Conservation (phyloP, 2,888 invertebrate species). For the Macrophya alboannulata region DNA sequence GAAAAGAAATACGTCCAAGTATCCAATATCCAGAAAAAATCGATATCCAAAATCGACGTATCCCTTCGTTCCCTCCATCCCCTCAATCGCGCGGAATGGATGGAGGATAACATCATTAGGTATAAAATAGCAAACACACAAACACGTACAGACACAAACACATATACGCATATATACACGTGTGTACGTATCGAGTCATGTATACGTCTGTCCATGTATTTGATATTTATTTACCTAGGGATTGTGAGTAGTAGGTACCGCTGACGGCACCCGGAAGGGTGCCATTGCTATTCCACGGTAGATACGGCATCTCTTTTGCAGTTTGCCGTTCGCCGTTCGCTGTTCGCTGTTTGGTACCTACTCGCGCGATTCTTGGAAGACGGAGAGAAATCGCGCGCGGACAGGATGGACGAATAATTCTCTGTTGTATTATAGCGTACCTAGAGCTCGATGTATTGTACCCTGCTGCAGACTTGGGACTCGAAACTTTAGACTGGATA, state of each 20-base stretch:
- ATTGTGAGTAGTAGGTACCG: constrained; percentile 32
- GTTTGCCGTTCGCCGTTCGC: constrained; percentile 10
- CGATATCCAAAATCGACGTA: not conserved
- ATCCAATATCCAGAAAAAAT: too few species aligned
- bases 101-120: not conserved
- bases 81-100: not conserved
- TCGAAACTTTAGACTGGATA: not conserved
- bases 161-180: not conserved
- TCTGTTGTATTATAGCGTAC: constrained; percentile 32
- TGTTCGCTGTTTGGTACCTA: not conserved
- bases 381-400: constrained; percentile 51
- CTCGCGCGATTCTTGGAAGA: constrained; percentile 45
- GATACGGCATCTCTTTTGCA: constrained; percentile 52
- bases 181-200: not conserved
- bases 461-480: not conserved
- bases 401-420: constrained; percentile 51
- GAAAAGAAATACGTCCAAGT: not conserved
- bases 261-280: constrained; percentile 52
- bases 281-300: constrained; percentile 43
- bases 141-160: not conserved
- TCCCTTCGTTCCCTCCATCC: not conserved
- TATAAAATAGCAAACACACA: constrained; percentile 1
- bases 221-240: constrained; percentile 24
- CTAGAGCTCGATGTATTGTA: constrained; percentile 11
- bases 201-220: constrained; percentile 4